These are phyloP conservation scores for Drosophila rhopaloa DNA, from an alignment of 1,140 invertebrate genomes.

Conservation along the genomic window DNA sequence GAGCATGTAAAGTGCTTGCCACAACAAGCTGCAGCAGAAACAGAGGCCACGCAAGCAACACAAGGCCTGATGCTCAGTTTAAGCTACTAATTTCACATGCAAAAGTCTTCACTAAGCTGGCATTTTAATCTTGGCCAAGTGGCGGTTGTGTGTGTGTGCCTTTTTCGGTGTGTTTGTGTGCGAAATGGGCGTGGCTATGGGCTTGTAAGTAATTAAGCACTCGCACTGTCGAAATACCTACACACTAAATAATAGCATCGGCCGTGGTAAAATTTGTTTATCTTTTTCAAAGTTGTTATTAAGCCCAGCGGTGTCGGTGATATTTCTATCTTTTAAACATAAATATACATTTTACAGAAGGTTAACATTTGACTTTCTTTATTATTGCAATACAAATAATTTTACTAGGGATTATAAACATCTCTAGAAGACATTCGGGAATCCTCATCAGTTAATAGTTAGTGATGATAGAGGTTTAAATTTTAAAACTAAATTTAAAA, in stretches of 20 bases:
- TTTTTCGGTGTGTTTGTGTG: neutral
- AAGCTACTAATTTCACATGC: constrained; percentile 82
- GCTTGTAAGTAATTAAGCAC: constrained; percentile 77
- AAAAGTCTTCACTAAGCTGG: constrained; percentile 80
- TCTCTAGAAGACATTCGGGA: too few species aligned
- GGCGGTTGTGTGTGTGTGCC: constrained; percentile 21
- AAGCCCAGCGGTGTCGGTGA: too few species aligned
- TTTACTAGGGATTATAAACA: too few species aligned
- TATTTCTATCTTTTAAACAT: too few species aligned
- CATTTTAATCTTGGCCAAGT: constrained; percentile 79
- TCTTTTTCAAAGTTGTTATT: neutral
- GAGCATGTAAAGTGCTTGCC: constrained; percentile 59
- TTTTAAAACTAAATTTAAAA: too few species aligned
- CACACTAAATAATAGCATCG: constrained; percentile 73
- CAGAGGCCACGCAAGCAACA: constrained; percentile 9
- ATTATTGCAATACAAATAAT: too few species aligned
- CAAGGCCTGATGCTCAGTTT: constrained; percentile 51
- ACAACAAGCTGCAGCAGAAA: constrained; percentile 68
- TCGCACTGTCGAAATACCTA: constrained; percentile 71
- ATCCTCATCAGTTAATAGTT: too few species aligned
- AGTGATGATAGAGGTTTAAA: too few species aligned
- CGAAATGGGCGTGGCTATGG: constrained; percentile 46
- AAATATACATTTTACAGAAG: too few species aligned
- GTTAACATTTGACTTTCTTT: too few species aligned
- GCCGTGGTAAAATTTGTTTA: neutral